Percentiles rank a stretch among this genome's conserved stretches.
Conservation (phyloP, 2,113 vertebrate species). For the Xyliphius kryptos region DNA sequence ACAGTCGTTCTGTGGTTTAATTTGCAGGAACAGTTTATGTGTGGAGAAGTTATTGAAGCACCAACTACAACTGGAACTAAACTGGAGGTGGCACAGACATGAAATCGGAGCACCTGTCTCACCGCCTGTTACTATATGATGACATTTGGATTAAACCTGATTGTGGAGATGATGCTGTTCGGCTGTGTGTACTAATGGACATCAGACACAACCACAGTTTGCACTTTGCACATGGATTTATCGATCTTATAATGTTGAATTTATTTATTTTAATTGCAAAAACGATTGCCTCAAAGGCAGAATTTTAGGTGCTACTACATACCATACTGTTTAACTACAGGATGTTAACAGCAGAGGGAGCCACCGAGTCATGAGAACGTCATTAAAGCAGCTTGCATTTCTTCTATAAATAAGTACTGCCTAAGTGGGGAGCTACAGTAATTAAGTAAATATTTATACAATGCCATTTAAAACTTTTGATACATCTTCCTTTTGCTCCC, state of each 20-base stretch:
- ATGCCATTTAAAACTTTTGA: no score
- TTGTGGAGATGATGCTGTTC: no score
- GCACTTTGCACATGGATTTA: constrained; percentile 33
- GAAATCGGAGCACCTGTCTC: constrained; percentile 42
- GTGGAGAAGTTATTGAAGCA: constrained; percentile 75
- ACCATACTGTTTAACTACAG: not conserved
- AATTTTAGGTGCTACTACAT: not conserved
- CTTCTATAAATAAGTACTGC: not conserved
- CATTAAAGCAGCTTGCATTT: not conserved
- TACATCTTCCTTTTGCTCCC: no score
- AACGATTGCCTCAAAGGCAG: not conserved
- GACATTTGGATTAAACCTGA: not conserved
- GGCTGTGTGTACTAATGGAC: not conserved
- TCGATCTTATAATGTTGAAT: constrained; percentile 18
- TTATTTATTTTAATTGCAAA: constrained; percentile 18
- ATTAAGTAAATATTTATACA: not conserved
- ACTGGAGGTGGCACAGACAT: constrained; percentile 74
- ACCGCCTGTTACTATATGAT: not conserved
- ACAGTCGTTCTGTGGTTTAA: constrained; percentile 2
- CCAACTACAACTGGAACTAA: constrained; percentile 61
- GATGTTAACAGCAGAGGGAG: constrained; percentile 23
- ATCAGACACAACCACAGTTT: not conserved
- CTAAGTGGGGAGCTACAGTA: not conserved
- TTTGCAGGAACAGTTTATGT: constrained; percentile 83
- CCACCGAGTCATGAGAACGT: not conserved